phyloP scores from a whole-genome alignment of 1,140 invertebrate genomes.

The Bombus affinis region DNA sequence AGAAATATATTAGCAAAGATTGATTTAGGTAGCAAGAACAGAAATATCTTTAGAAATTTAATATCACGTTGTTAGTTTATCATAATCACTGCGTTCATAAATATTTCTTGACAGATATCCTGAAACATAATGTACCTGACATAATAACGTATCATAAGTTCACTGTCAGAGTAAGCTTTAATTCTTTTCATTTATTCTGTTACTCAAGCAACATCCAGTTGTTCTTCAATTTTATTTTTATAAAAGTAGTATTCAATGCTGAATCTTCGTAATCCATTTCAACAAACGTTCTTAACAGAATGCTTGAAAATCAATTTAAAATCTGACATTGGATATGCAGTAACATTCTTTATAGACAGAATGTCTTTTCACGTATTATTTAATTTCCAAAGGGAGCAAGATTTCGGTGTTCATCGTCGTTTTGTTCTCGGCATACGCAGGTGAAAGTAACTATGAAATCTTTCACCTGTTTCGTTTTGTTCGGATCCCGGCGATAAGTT shows the following conservation, averaged over 20 bases:
- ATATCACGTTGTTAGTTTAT: neutral
- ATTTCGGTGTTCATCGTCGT: neutral
- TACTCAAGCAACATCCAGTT: too few species aligned
- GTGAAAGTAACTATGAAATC: neutral
- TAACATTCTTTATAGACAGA: neutral
- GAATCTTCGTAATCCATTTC: neutral
- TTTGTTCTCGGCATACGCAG: neutral
- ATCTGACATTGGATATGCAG: neutral
- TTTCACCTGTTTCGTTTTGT: neutral
- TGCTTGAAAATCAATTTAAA: neutral
- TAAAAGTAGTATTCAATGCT: too few species aligned
- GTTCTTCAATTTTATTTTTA: too few species aligned
- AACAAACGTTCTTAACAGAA: neutral
- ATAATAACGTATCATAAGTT: too few species aligned
- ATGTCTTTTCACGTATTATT: neutral
- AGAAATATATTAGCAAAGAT: neutral
- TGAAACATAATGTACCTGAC: too few species aligned
- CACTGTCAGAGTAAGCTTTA: too few species aligned
- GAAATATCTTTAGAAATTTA: neutral
- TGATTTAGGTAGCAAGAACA: neutral
- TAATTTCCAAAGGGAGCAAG: neutral
- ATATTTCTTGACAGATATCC: too few species aligned
- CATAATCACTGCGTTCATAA: neutral
- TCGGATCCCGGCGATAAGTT: constrained; percentile 16
- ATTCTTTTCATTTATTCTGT: too few species aligned